These are phyloP conservation scores for Dendropsophus ebraccatus DNA, from an alignment of 2,113 vertebrate species.

Conservation along the genomic window DNA sequence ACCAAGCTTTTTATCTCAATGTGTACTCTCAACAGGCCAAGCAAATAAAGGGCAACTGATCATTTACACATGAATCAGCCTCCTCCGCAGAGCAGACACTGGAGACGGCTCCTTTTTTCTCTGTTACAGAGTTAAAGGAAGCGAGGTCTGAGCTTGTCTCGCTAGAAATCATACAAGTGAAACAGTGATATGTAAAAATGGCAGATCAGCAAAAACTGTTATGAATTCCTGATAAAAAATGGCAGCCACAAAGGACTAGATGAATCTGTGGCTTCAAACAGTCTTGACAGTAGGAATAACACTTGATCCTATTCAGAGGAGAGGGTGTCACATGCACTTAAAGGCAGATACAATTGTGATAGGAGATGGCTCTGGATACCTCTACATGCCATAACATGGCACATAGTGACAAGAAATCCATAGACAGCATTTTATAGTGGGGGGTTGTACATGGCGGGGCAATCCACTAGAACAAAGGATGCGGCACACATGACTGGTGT, in stretches of 20 bases:
- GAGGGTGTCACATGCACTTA: conserved; percentile 70
- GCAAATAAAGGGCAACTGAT: conserved; percentile 78
- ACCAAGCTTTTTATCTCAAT: conserved; percentile 75
- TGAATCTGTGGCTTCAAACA: conserved; percentile 69
- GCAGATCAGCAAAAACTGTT: conserved; percentile 69
- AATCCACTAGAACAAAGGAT: neutral
- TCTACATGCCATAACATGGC: conserved; percentile 6
- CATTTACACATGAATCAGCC: conserved; percentile 89
- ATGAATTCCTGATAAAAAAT: conserved; percentile 71
- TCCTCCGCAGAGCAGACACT: conserved; percentile 72
- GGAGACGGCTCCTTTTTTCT: conserved; percentile 73
- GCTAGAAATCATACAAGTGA: conserved; percentile 70
- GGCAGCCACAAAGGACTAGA: conserved; percentile 72
- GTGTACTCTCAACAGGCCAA: conserved; percentile 78
- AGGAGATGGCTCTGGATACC: conserved; percentile 75
- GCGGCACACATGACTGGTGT: neutral
- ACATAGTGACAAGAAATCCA: conserved; percentile 1
- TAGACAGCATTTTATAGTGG: neutral
- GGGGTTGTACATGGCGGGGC: neutral
- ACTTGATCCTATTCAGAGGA: conserved; percentile 72
- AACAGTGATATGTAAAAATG: conserved; percentile 64
- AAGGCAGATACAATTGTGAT: conserved; percentile 73
- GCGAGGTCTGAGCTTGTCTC: conserved; percentile 76
- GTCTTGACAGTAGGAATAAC: conserved; percentile 66
- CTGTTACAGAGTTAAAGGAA: conserved; percentile 68